Evolutionary conservation across 2,797 vertebrate genomes (phyloP).

Genomic region (Eulemur coronatus): DNA sequence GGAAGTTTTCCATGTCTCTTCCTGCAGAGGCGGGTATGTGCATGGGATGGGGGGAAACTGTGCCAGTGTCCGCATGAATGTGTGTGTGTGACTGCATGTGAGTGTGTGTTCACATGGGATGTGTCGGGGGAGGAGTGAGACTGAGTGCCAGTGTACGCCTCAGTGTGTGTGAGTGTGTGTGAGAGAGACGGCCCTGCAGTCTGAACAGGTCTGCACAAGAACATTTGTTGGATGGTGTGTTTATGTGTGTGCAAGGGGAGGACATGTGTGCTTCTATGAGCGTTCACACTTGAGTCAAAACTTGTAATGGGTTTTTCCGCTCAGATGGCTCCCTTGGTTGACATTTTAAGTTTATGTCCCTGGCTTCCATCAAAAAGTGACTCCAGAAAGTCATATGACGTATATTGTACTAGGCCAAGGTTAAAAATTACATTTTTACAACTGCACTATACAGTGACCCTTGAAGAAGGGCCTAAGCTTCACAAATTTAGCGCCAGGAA

Average conservation of each 20-base stretch:
- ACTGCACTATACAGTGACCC: not conserved
- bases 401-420: not conserved
- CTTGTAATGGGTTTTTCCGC: not conserved
- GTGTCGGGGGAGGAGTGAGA: not conserved
- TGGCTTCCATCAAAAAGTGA: not conserved
- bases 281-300: constrained; percentile 3
- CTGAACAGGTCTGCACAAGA: not conserved
- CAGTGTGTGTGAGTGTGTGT: not conserved
- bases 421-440: not conserved
- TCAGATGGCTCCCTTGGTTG: not conserved
- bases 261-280: not conserved
- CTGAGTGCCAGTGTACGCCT: not conserved
- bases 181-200: not conserved
- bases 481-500: not conserved
- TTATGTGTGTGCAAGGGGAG: not conserved
- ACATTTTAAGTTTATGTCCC: not conserved
- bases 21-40: not conserved
- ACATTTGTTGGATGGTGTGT: not conserved
- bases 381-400: not conserved
- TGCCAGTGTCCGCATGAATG: not conserved
- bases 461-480: not conserved
- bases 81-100: not conserved
- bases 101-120: not conserved
- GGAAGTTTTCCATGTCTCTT: not conserved
- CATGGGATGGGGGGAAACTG: not conserved